These are phyloP conservation scores for Aphodius granarius DNA, from an alignment of 2,888 invertebrate species.

Conservation along the genomic window DNA sequence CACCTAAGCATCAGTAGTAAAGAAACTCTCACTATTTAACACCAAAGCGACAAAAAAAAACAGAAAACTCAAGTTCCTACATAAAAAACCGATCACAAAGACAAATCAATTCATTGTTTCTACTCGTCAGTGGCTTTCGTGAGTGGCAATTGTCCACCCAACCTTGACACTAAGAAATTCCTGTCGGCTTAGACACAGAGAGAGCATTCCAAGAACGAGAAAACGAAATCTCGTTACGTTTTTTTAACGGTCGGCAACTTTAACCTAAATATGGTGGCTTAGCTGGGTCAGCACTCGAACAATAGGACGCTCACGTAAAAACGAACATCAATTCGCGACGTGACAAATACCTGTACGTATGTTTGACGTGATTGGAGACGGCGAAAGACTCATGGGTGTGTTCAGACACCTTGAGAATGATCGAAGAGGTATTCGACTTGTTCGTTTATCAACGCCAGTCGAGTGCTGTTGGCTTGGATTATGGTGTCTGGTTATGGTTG, in stretches of 20 bases:
- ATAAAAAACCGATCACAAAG: neutral
- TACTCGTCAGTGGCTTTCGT: neutral
- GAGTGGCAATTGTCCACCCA: neutral
- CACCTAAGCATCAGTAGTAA: no score
- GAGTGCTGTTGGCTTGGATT: neutral
- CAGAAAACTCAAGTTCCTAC: neutral
- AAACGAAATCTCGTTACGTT: neutral
- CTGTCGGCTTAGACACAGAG: neutral
- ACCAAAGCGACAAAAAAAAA: neutral
- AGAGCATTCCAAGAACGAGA: neutral
- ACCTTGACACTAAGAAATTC: neutral
- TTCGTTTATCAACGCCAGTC: neutral
- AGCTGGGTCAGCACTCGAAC: neutral
- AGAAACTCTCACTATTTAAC: neutral
- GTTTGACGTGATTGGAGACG: neutral
- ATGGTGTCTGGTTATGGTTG: neutral
- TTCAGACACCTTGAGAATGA: neutral
- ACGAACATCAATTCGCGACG: neutral
- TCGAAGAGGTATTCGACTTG: neutral
- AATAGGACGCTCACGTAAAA: neutral
- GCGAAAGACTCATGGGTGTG: neutral
- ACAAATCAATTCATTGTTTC: neutral
- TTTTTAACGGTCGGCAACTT: neutral
- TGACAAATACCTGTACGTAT: neutral
- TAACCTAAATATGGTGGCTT: neutral